These are phyloP conservation scores for Tromatobia lineatoria DNA, from an alignment of 2,888 invertebrate species.

Conservation along the genomic window DNA sequence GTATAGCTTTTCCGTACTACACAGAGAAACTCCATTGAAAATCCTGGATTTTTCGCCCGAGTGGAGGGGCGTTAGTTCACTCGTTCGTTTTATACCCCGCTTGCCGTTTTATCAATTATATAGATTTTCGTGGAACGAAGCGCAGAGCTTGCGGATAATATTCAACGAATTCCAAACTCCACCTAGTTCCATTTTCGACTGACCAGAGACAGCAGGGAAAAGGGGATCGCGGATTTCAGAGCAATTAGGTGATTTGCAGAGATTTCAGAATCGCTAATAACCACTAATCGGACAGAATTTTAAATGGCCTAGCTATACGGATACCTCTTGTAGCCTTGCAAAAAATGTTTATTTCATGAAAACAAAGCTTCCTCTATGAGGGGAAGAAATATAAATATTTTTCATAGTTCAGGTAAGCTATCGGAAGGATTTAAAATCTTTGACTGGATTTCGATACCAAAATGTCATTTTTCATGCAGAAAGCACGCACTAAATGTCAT, in stretches of 20 bases:
- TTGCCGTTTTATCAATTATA: constrained; percentile 74
- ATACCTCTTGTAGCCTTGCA: no score
- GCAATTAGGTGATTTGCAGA: background rate
- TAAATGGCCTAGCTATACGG: no score
- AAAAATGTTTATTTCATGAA: no score
- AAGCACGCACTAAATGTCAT: no score
- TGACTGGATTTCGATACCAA: no score
- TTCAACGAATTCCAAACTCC: background rate
- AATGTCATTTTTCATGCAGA: no score
- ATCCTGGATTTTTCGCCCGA: constrained; percentile 36
- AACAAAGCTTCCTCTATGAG: no score
- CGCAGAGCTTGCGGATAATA: background rate
- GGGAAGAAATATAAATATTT: no score
- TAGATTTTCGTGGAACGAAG: constrained; percentile 54
- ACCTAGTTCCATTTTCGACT: background rate
- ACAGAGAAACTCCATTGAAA: constrained; percentile 30
- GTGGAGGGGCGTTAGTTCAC: constrained; percentile 53
- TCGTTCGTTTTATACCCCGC: constrained; percentile 68
- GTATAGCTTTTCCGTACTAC: background rate
- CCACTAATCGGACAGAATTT: background rate
- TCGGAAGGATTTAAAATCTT: no score
- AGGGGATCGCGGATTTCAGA: background rate
- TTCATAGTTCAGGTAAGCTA: no score
- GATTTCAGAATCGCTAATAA: background rate
- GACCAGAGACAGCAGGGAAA: background rate